Conservation (phyloP, 2,888 invertebrate genomes). For the Amblyteles armatorius region DNA sequence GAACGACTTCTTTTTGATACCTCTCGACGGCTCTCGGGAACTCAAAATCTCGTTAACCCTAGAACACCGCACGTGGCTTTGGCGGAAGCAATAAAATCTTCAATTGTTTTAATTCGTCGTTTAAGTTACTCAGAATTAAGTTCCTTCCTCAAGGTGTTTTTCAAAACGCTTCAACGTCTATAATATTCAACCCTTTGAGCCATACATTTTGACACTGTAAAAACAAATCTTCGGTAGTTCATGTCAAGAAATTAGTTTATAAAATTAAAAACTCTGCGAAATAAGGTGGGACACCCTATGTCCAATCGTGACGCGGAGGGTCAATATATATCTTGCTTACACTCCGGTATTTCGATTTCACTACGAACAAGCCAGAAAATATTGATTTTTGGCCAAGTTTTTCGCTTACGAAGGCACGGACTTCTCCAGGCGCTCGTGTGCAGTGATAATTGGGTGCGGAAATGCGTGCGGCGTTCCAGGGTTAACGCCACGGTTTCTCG, state of each 20-base stretch:
- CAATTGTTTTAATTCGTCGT: not conserved
- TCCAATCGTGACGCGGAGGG: too few species aligned
- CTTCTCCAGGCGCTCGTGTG: not conserved
- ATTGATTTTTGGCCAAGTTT: not conserved
- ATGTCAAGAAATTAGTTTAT: too few species aligned
- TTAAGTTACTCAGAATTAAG: too few species aligned
- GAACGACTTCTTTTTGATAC: not conserved
- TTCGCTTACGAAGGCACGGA: not conserved
- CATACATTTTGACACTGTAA: too few species aligned
- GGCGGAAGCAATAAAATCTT: not conserved
- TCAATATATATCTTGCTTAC: not conserved
- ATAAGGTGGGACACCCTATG: too few species aligned
- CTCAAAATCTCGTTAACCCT: not conserved
- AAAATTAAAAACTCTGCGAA: too few species aligned
- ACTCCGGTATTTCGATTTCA: not conserved
- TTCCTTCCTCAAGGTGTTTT: not conserved
- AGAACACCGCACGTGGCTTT: not conserved
- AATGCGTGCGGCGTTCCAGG: not conserved
- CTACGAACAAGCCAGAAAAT: not conserved
- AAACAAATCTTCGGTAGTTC: too few species aligned
- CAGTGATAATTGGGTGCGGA: not conserved
- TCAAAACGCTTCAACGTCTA: not conserved
- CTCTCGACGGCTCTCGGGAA: too few species aligned
- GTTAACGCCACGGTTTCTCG: not conserved
- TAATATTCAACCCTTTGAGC: too few species aligned